A percentile compares a stretch with the other conserved stretches of the same genome.
These are phyloP conservation scores for Hydractinia echinata DNA, from an alignment of 30 jellyfish, hydroid and myxozoan species.

Conservation along the genomic window DNA sequence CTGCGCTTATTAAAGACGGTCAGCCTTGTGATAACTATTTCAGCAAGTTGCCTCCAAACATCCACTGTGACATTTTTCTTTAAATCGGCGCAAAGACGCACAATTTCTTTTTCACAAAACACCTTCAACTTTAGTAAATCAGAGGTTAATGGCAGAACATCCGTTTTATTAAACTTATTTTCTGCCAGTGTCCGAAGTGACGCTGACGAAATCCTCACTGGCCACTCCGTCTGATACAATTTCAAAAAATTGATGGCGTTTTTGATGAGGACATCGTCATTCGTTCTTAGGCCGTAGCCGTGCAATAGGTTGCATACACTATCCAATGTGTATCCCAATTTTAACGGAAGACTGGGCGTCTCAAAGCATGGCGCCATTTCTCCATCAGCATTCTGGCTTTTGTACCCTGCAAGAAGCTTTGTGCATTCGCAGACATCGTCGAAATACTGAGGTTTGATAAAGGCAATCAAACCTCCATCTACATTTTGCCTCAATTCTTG, in stretches of 20 bases:
- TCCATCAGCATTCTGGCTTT: not conserved
- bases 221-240: constrained; percentile 22
- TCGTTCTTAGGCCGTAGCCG: constrained; percentile 22
- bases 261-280: constrained; percentile 8
- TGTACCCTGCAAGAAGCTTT: constrained; percentile 17
- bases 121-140: constrained; percentile 16
- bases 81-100: not conserved
- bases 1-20: not conserved
- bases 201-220: constrained; percentile 13
- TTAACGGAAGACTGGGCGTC: constrained; percentile 27
- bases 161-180: constrained; percentile 5
- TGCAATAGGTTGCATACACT: constrained; percentile 3
- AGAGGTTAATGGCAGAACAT: constrained; percentile 28
- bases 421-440: constrained; percentile 23
- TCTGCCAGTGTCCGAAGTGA: constrained; percentile 29
- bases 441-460: not conserved
- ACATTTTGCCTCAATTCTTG: not conserved
- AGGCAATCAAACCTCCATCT: not conserved
- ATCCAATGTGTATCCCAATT: constrained; percentile 24
- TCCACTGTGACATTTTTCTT: not conserved
- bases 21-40: not conserved
- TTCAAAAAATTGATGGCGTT: constrained; percentile 2
- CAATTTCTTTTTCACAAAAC: not conserved
- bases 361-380: constrained; percentile 21
- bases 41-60: constrained; percentile 13